phyloP scores from a whole-genome alignment of 2,113 vertebrate species.

The Cyphomyrus plagiostoma region DNA sequence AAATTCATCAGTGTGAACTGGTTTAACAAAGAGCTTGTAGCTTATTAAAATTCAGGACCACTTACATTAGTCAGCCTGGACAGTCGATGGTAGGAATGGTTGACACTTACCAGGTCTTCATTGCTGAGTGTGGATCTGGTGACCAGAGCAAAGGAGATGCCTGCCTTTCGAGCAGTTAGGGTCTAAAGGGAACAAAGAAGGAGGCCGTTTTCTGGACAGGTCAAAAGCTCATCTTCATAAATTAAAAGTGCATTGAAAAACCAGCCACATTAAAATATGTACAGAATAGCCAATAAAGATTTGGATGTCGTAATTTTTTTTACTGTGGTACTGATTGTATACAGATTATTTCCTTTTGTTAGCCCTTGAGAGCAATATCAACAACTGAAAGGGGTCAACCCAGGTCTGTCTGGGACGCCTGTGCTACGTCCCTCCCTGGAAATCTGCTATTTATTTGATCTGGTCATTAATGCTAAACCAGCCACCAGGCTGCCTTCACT shows the following conservation, averaged over 20 bases:
- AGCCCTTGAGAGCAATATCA: background rate
- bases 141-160: conserved; percentile 89
- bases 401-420: background rate
- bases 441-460: background rate
- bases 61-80: background rate
- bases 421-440: background rate
- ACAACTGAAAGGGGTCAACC: background rate
- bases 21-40: background rate
- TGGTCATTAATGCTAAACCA: background rate
- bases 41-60: background rate
- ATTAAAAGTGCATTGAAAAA: background rate
- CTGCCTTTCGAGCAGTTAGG: conserved; percentile 92
- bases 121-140: conserved; percentile 87
- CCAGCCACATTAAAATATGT: background rate
- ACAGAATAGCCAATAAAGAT: background rate
- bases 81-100: background rate
- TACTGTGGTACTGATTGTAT: background rate
- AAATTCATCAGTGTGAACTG: background rate
- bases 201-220: background rate
- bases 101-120: conserved; percentile 87
- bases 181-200: conserved; percentile 61
- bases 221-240: background rate
- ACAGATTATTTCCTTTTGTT: background rate
- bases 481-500: background rate
- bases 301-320: background rate